phyloP scores from a whole-genome alignment of 2,797 vertebrate genomes.

The Liasis olivaceus region DNA sequence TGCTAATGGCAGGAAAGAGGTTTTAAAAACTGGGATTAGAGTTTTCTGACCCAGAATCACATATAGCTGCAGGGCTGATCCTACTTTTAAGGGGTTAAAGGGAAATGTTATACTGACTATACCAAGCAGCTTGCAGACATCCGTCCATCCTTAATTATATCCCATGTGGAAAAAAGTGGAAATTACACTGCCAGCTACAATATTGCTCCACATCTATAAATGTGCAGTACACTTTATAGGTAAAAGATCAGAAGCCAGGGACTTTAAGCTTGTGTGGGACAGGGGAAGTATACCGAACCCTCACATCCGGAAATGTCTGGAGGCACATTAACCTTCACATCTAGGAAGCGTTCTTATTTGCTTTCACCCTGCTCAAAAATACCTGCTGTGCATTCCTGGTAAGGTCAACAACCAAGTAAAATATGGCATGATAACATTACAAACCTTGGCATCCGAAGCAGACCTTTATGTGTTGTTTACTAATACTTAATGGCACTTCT shows the following conservation, averaged over 20 bases:
- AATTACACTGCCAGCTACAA: background rate
- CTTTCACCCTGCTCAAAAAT: slow-evolving; percentile 26
- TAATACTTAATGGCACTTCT: slow-evolving; percentile 31
- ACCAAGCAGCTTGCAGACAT: background rate
- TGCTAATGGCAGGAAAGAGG: background rate
- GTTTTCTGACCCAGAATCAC: background rate
- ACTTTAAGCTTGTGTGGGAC: background rate
- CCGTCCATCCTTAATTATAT: background rate
- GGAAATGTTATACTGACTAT: background rate
- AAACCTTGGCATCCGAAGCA: background rate
- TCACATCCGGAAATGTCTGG: background rate
- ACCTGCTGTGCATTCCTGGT: background rate
- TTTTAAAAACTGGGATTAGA: background rate
- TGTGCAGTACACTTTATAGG: background rate
- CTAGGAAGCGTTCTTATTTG: background rate
- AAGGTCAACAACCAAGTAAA: slow-evolving; percentile 1
- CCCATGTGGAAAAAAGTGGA: background rate
- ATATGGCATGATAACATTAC: background rate
- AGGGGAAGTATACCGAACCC: background rate
- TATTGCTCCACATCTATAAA: background rate
- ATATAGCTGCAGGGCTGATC: background rate
- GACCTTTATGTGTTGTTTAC: slow-evolving; percentile 21
- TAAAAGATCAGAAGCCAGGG: background rate
- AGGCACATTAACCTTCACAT: background rate
- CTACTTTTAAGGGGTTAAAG: background rate